phyloP scores from a whole-genome alignment of 2,113 vertebrate species.

The Anolis carolinensis region DNA sequence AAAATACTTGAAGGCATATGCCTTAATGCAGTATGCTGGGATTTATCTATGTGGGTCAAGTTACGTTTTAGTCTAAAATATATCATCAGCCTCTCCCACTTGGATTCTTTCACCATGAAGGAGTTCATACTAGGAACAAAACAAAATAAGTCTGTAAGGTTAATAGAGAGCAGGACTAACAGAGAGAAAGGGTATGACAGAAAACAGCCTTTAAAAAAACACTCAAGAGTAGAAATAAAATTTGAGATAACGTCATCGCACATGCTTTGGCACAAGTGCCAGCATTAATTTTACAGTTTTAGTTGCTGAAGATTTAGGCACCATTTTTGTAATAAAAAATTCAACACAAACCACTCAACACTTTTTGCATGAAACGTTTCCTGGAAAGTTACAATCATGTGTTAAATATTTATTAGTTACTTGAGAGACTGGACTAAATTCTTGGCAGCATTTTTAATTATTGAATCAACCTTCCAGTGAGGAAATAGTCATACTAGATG shows the following conservation, averaged over 20 bases:
- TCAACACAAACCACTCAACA: conserved; percentile 36
- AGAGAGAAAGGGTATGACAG: background rate
- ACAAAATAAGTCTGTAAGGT: background rate
- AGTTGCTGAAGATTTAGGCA: conserved; percentile 18
- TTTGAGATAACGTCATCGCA: background rate
- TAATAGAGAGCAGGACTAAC: background rate
- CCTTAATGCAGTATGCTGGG: background rate
- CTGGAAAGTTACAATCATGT: conserved; percentile 48
- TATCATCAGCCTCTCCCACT: background rate
- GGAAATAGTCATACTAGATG: background rate
- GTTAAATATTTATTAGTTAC: conserved; percentile 35
- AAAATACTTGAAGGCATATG: conserved; percentile 4
- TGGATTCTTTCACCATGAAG: background rate
- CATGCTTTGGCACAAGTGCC: background rate
- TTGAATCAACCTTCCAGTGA: conserved; percentile 9
- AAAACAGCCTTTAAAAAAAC: conserved; percentile 4
- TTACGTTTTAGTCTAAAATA: background rate
- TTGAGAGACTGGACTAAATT: conserved; percentile 37
- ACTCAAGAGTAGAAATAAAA: background rate
- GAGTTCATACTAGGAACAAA: background rate
- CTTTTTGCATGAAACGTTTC: conserved; percentile 41
- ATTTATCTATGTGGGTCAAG: conserved; percentile 40
- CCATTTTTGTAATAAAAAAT: conserved; percentile 44
- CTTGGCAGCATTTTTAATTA: conserved; percentile 14
- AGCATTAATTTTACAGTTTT: conserved; percentile 23